Percentiles rank a stretch among this genome's conserved stretches.
Conservation (phyloP, 2,888 invertebrate genomes). For the Athalia rosae region DNA sequence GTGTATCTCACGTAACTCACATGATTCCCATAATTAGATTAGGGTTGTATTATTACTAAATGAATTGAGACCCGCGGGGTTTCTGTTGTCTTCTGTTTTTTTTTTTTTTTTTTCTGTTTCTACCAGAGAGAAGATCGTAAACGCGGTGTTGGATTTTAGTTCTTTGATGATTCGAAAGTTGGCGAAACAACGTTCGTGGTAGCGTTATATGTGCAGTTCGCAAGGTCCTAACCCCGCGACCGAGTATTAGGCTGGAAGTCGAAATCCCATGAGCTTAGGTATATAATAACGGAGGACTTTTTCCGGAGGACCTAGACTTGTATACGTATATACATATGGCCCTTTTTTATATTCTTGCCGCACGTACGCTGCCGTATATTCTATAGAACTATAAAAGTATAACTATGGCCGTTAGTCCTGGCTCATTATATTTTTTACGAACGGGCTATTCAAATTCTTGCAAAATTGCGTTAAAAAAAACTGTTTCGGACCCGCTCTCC, state of each 20-base stretch:
- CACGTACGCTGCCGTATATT: conserved; percentile 1
- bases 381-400: conserved; percentile 57
- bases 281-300: conserved; percentile 62
- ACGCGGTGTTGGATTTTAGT: neutral
- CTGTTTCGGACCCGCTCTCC: conserved; percentile 47
- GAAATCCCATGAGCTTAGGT: neutral
- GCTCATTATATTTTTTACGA: conserved; percentile 69
- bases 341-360: conserved; percentile 46
- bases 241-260: no score
- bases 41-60: neutral
- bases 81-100: no score
- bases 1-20: no score
- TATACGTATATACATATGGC: conserved; percentile 47
- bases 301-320: conserved; percentile 67
- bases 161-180: no score
- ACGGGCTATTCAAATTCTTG: conserved; percentile 72
- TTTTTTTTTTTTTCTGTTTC: no score
- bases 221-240: conserved; percentile 22
- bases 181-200: no score
- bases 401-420: conserved; percentile 58
- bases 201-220: neutral
- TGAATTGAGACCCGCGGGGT: neutral
- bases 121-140: conserved; percentile 6
- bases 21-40: no score
- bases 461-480: conserved; percentile 69